Percentiles rank a stretch among this genome's conserved stretches.
Conservation (phyloP, 1,140 invertebrate genomes). For the Hycleus cichorii region DNA sequence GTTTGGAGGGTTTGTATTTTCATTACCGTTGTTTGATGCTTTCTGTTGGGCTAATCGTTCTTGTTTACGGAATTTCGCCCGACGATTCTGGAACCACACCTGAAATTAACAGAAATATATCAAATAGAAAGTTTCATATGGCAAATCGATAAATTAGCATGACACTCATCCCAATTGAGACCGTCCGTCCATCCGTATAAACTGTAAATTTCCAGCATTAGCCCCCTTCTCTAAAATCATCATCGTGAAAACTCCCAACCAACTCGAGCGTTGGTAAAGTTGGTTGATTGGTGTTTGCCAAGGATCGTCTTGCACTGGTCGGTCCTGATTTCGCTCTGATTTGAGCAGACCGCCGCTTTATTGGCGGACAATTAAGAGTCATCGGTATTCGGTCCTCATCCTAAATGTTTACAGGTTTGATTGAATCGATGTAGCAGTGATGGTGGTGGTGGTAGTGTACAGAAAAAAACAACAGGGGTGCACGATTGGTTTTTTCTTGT, state of each 20-base stretch:
- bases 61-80: slow-evolving; percentile 90
- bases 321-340: slow-evolving; percentile 23
- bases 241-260: neutral
- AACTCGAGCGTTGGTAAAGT: slow-evolving; percentile 14
- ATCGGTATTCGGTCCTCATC: slow-evolving; percentile 25
- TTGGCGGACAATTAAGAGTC: slow-evolving; percentile 30
- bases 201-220: no score
- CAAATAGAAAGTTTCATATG: no score
- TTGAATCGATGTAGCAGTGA: slow-evolving; percentile 11
- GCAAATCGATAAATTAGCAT: no score
- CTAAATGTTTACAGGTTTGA: slow-evolving; percentile 24
- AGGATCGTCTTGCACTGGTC: slow-evolving; percentile 27
- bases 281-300: slow-evolving; percentile 27
- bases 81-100: slow-evolving; percentile 93
- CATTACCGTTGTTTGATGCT: slow-evolving; percentile 38
- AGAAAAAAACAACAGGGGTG: no score
- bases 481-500: no score
- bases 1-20: slow-evolving; percentile 24
- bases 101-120: slow-evolving; percentile 43
- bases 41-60: slow-evolving; percentile 78
- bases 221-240: no score
- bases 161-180: no score
- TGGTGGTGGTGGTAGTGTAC: no score
- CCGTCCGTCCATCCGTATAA: no score
- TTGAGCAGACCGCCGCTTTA: slow-evolving; percentile 26